phyloP scores from a whole-genome alignment of 2,888 invertebrate species.

The Drosophila cognata region DNA sequence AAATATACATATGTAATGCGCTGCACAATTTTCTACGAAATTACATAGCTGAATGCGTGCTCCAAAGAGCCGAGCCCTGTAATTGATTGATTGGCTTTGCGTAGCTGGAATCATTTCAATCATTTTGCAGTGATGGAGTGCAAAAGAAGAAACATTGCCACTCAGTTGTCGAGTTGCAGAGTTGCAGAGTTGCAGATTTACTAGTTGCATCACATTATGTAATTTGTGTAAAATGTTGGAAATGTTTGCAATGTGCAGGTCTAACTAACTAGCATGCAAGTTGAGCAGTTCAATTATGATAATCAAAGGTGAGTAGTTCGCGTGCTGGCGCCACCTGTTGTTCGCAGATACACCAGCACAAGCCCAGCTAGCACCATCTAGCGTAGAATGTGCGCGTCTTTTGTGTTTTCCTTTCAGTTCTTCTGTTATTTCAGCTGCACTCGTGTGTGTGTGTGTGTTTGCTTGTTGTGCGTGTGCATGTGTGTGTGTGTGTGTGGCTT shows the following conservation, averaged over 20 bases:
- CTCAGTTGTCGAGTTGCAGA: not conserved
- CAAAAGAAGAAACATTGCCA: not conserved
- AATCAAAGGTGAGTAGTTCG: not conserved
- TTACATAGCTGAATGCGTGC: too few species aligned
- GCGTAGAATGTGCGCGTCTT: not conserved
- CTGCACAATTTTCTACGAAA: too few species aligned
- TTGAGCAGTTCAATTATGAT: not conserved
- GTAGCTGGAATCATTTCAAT: not conserved
- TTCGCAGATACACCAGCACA: not conserved
- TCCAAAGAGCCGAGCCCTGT: not conserved
- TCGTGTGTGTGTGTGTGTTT: constrained; percentile 1
- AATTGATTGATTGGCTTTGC: not conserved
- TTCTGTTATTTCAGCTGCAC: constrained; percentile 2
- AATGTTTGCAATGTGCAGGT: not conserved
- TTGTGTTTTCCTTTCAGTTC: not conserved
- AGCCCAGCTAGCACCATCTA: not conserved
- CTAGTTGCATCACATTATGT: not conserved
- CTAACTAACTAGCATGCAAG: not conserved
- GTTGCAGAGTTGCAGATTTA: not conserved
- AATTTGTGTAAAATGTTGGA: not conserved
- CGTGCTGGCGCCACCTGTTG: constrained; percentile 51
- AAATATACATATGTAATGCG: too few species aligned
- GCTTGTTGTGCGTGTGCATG: constrained; percentile 2
- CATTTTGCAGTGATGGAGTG: not conserved
- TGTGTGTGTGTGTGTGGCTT: constrained; percentile 3